Conservation (phyloP, 1,140 invertebrate species). For the Chrysomallon squamiferum region DNA sequence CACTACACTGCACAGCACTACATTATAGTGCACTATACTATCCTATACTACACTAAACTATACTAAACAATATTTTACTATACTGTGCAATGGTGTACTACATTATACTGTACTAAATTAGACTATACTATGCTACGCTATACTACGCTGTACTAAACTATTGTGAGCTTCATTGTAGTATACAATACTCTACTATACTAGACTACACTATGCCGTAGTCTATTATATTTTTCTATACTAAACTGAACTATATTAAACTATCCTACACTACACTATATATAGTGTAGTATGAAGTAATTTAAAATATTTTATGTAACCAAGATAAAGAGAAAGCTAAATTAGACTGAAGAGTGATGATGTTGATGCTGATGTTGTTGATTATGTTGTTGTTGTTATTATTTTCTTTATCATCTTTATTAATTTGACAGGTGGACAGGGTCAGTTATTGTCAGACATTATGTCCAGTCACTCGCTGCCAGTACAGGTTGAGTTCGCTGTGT, state of each 20-base stretch:
- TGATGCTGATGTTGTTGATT: no score
- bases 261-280: background rate
- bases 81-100: background rate
- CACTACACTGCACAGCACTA: background rate
- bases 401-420: no score
- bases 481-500: no score
- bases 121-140: background rate
- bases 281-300: background rate
- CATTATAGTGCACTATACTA: background rate
- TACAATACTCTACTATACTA: background rate
- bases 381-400: no score
- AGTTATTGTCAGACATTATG: no score
- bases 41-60: background rate
- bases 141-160: background rate
- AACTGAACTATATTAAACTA: background rate
- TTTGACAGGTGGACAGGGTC: no score
- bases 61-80: background rate
- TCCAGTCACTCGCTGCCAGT: no score
- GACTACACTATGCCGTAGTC: background rate
- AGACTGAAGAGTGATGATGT: no score
- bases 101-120: background rate
- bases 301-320: no score
- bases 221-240: background rate
- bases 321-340: no score
- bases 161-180: background rate